Conservation (phyloP, 2,797 vertebrate genomes). For the Allobates femoralis region DNA sequence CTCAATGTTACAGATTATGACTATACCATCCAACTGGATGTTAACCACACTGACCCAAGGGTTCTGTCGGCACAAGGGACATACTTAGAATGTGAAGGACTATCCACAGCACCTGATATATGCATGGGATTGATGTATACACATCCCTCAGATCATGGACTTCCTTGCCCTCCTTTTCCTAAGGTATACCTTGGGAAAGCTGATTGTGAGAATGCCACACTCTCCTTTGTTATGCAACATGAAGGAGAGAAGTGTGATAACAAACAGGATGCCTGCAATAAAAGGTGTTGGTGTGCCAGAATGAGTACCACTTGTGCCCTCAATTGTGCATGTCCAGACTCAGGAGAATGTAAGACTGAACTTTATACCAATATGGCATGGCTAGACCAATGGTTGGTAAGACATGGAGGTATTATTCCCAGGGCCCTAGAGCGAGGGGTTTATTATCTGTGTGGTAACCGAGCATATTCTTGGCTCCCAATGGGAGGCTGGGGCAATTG, state of each 20-base stretch:
- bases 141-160: not conserved
- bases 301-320: not conserved
- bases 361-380: not conserved
- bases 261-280: no score
- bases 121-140: not conserved
- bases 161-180: not conserved
- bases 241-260: not conserved
- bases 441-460: not conserved
- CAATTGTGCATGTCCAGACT: not conserved
- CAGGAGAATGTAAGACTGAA: not conserved
- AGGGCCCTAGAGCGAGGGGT: not conserved
- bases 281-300: not conserved
- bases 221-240: not conserved
- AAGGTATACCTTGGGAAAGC: not conserved
- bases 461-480: not conserved
- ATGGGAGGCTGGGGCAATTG: not conserved
- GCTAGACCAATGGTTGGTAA: not conserved
- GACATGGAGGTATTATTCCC: not conserved
- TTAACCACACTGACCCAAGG: no score
- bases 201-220: not conserved
- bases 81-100: not conserved
- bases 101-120: not conserved
- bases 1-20: no score
- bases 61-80: not conserved
- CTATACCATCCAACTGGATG: no score